Percentiles rank a stretch among this genome's conserved stretches.
These are phyloP conservation scores for Rhingia campestris DNA, from an alignment of 2,888 invertebrate species.

Conservation along the genomic window DNA sequence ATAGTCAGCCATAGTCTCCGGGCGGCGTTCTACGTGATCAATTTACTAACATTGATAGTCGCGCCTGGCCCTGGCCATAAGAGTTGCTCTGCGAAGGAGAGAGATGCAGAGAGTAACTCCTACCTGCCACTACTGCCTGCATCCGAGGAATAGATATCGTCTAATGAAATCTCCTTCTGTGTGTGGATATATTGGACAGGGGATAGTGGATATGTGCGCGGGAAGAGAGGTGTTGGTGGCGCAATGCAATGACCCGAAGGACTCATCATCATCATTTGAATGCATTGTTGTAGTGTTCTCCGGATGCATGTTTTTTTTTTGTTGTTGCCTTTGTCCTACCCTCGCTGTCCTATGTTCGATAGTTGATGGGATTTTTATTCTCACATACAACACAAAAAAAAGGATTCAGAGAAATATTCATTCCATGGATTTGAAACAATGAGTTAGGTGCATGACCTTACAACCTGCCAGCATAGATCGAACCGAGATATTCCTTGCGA, in stretches of 20 bases:
- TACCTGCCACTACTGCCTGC: constrained; percentile 31
- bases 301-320: constrained; percentile 61
- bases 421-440: constrained; percentile 60
- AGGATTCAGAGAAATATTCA: constrained; percentile 35
- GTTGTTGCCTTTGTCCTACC: constrained; percentile 6
- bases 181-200: constrained; percentile 29
- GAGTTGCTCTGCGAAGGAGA: neutral
- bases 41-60: constrained; percentile 73
- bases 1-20: constrained; percentile 67
- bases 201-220: neutral
- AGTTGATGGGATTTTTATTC: constrained; percentile 58
- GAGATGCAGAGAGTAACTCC: constrained; percentile 5
- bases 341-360: constrained; percentile 26
- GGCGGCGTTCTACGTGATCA: constrained; percentile 72
- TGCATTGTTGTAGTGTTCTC: constrained; percentile 72
- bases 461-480: constrained; percentile 57
- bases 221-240: constrained; percentile 41
- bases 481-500: constrained; percentile 27
- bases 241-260: constrained; percentile 71
- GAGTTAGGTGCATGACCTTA: constrained; percentile 62
- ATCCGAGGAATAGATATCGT: constrained; percentile 60
- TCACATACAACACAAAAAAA: constrained; percentile 9
- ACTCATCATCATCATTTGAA: constrained; percentile 72
- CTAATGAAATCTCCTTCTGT: constrained; percentile 68
- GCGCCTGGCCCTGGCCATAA: constrained; percentile 62